These are phyloP conservation scores for Amblyopsis rosae DNA, from an alignment of 2,113 vertebrate species.

Conservation along the genomic window DNA sequence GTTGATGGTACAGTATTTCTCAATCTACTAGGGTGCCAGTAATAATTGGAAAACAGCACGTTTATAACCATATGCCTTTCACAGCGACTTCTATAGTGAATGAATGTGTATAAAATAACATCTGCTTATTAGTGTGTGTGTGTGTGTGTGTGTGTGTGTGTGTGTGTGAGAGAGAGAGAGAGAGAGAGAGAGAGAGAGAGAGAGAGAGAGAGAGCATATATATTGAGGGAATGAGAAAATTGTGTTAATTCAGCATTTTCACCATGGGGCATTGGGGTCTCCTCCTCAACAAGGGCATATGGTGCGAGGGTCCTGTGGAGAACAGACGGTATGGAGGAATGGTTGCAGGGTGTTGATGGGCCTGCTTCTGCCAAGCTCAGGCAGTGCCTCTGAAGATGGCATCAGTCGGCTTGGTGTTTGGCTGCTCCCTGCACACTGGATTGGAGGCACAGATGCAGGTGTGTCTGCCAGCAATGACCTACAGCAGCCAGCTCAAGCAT, in stretches of 20 bases:
- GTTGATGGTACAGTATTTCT: background rate
- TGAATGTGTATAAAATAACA: background rate
- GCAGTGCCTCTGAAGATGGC: slow-evolving; percentile 50
- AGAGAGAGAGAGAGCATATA: slow-evolving; percentile 22
- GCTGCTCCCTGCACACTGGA: background rate
- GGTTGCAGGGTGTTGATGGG: slow-evolving; percentile 2
- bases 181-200: background rate
- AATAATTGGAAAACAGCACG: slow-evolving; percentile 11
- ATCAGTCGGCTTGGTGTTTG: slow-evolving; percentile 35
- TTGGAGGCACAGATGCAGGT: slow-evolving; percentile 59
- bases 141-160: background rate
- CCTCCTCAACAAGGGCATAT: slow-evolving; percentile 66
- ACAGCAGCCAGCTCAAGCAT: slow-evolving; percentile 51
- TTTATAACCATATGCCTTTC: slow-evolving; percentile 20
- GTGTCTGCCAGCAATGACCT: slow-evolving; percentile 68
- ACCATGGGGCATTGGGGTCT: slow-evolving; percentile 44
- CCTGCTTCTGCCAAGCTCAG: slow-evolving; percentile 26
- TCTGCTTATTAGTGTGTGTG: background rate
- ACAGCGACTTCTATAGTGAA: slow-evolving; percentile 28
- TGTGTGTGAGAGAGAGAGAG: slow-evolving; percentile 3
- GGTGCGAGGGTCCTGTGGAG: slow-evolving; percentile 17
- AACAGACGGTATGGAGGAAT: slow-evolving; percentile 20
- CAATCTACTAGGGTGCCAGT: background rate
- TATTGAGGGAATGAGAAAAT: slow-evolving; percentile 31
- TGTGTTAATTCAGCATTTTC: slow-evolving; percentile 70